Evolutionary conservation across 2,113 vertebrate species (phyloP).

Genomic region (Pleuronectes platessa): DNA sequence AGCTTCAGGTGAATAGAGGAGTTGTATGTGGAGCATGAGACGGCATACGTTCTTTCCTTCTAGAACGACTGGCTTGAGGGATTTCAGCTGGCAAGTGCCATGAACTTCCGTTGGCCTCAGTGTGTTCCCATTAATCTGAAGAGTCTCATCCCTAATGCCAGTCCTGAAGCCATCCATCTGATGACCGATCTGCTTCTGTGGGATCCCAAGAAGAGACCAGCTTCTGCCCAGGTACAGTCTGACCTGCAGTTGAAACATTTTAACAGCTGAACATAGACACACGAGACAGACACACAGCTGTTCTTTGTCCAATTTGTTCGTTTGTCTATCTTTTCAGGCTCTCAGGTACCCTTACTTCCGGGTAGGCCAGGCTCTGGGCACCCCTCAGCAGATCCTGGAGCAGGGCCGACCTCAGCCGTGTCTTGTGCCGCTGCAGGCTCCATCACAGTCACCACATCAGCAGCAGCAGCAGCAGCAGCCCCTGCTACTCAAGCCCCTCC

Average conservation of each 20-base stretch:
- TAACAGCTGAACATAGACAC: neutral
- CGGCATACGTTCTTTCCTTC: slow-evolving; percentile 26
- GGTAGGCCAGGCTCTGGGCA: slow-evolving; percentile 87
- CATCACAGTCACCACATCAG: slow-evolving; percentile 79
- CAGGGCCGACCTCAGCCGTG: slow-evolving; percentile 82
- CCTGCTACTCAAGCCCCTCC: slow-evolving; percentile 84
- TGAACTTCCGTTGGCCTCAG: slow-evolving; percentile 98
- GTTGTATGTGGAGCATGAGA: neutral
- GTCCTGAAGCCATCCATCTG: slow-evolving; percentile 90
- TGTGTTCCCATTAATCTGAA: slow-evolving; percentile 93
- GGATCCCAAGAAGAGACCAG: slow-evolving; percentile 96
- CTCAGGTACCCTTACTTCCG: slow-evolving; percentile 92
- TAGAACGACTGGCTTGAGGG: slow-evolving; percentile 97
- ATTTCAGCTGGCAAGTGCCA: slow-evolving; percentile 90
- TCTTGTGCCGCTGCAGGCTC: slow-evolving; percentile 75
- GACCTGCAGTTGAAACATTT: neutral
- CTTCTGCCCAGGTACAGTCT: slow-evolving; percentile 89
- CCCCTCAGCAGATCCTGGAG: slow-evolving; percentile 84
- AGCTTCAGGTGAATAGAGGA: neutral
- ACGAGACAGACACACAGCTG: neutral
- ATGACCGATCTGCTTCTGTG: slow-evolving; percentile 94
- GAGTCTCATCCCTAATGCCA: slow-evolving; percentile 96
- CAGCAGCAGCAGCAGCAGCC: slow-evolving; percentile 76
- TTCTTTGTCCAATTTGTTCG: neutral
- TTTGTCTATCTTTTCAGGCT: slow-evolving; percentile 77